Conservation (phyloP, 2,113 vertebrate species). For the Scolopax mira region DNA sequence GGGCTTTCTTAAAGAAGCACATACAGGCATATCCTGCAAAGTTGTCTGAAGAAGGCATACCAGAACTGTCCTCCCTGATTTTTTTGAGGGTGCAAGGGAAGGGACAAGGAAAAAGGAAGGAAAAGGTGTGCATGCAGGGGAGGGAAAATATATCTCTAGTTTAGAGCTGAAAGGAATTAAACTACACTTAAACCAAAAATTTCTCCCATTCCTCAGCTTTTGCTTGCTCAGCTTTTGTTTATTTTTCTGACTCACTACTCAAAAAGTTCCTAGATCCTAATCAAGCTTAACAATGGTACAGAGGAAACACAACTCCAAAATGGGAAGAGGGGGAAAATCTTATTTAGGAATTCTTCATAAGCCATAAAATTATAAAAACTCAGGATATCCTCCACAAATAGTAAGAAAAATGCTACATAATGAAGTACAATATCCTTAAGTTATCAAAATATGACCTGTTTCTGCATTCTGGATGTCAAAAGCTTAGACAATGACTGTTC, state of each 20-base stretch:
- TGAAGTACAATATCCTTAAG: background rate
- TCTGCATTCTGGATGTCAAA: background rate
- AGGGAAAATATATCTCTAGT: background rate
- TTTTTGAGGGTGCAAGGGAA: background rate
- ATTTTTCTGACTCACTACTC: background rate
- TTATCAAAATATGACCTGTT: background rate
- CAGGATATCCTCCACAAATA: background rate
- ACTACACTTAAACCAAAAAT: background rate
- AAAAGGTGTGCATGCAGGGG: background rate
- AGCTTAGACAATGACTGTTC: background rate
- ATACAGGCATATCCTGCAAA: background rate
- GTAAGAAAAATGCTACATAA: background rate
- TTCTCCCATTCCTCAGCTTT: background rate
- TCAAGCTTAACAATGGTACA: constrained; percentile 5
- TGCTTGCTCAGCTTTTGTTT: background rate
- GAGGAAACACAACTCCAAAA: constrained; percentile 9
- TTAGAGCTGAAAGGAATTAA: background rate
- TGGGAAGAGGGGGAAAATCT: background rate
- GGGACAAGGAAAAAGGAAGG: background rate
- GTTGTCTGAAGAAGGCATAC: background rate
- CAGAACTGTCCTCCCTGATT: background rate
- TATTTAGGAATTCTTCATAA: background rate
- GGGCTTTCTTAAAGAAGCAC: background rate
- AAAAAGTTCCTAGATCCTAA: constrained; percentile 38
- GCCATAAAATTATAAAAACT: background rate